phyloP scores from a whole-genome alignment of 2,888 invertebrate genomes.

The Crepidodera aurea region DNA sequence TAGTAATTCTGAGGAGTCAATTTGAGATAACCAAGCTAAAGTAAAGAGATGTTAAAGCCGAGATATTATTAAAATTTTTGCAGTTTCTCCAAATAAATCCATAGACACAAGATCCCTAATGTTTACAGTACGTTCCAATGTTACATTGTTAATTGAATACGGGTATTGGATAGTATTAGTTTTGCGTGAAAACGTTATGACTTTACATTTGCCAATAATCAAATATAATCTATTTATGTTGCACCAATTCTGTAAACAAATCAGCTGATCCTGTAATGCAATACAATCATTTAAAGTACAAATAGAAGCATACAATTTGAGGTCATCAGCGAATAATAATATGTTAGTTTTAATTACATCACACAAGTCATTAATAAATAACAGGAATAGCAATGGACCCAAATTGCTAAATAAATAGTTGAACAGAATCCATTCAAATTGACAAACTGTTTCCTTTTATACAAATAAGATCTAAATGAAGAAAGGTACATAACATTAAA shows the following conservation, averaged over 20 bases:
- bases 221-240: not conserved
- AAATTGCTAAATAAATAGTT: not conserved
- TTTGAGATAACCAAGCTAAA: too few species aligned
- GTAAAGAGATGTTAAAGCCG: too few species aligned
- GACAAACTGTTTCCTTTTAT: too few species aligned
- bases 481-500: slow-evolving; percentile 1
- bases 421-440: not conserved
- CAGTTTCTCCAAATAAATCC: too few species aligned
- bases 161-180: slow-evolving; percentile 5
- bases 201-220: slow-evolving; percentile 11
- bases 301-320: slow-evolving; percentile 15
- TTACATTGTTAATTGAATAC: not conserved
- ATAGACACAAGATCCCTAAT: slow-evolving; percentile 11
- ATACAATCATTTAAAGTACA: slow-evolving; percentile 7
- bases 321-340: slow-evolving; percentile 17
- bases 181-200: not conserved
- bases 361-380: slow-evolving; percentile 7
- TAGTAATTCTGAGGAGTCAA: too few species aligned
- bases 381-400: slow-evolving; percentile 9
- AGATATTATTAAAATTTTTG: too few species aligned
- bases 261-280: slow-evolving; percentile 4
- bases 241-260: slow-evolving; percentile 9
- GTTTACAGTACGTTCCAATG: not conserved
- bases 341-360: not conserved
- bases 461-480: not conserved